Evolutionary conservation across 2,113 vertebrate species (phyloP), one percentile per base, ranked within the genome.

Genomic region (Campylomormyrus numenius): DNA sequence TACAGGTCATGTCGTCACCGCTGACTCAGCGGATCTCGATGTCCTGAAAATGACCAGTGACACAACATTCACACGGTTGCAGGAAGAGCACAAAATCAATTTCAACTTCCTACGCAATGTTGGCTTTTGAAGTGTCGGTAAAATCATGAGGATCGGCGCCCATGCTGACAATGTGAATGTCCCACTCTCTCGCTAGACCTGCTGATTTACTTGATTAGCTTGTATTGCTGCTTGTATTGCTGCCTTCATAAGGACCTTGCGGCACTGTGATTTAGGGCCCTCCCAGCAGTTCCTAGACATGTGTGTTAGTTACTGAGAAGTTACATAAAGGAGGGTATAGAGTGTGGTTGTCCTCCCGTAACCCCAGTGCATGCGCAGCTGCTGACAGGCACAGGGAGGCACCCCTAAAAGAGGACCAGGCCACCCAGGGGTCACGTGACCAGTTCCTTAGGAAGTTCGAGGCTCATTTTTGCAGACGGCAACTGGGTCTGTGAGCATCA

Each of bases 291-390:
- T 91, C 90, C 83, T 84, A 35, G 88, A 89, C 52, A 21, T 27
- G 39, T 53, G 21, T 87, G 31, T 53, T 89, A 17, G 13, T 80
- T 91, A 87, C 88, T 83, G 42, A 66, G 90, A 91, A 89, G 48
- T 74, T 19, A 11, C 35, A 10, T 21, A 45, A 52, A 49, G 35
- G 53, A 45, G 87, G 1, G 45, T 11, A 46, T 21, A 21, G 13
- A 53, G 88, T 56, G 52, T 46, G 27, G 35, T 53, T 66, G 52
- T 42, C 52, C 74, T 89, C 46, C 48, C 2, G 17, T 89, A 87
- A 89, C 90, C 62, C 50, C 15, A 49, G 49, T 24, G 45, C 35
- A 46, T 58, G 19, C 53, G 52, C 88, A 91, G 84, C 90, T 89
- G 90, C 84, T 31, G 84, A 19, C 35, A 10, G 19, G 74, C 39